Conservation (phyloP, 2,888 invertebrate genomes). For the Ophioninae sp. region DNA sequence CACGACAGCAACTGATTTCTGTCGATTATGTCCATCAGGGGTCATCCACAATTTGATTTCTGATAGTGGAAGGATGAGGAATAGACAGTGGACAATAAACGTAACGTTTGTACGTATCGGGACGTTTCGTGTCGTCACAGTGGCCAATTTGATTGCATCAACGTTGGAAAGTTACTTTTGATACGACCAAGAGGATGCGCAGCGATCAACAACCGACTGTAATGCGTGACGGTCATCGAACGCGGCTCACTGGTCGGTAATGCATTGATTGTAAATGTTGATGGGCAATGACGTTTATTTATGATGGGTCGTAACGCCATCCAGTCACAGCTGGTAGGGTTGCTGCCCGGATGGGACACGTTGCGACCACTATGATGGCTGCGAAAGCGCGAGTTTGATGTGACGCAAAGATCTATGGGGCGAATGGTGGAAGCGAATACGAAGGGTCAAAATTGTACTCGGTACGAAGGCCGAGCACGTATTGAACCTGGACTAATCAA, state of each 20-base stretch:
- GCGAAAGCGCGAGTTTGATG: conserved; percentile 14
- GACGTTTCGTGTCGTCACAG: conserved; percentile 53
- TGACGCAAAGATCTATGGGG: conserved; percentile 24
- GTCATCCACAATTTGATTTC: not conserved
- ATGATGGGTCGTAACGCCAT: conserved; percentile 67
- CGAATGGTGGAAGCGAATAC: not conserved
- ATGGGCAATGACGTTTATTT: conserved; percentile 79
- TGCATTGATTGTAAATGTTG: conserved; percentile 78
- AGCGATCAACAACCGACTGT: not conserved
- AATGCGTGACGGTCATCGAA: conserved; percentile 30
- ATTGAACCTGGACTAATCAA: not conserved
- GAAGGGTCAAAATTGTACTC: not conserved
- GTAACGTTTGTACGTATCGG: conserved; percentile 12
- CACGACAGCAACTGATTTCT: not conserved
- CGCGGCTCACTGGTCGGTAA: conserved; percentile 68
- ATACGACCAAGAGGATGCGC: conserved; percentile 65
- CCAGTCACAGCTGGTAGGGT: conserved; percentile 33
- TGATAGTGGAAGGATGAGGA: conserved; percentile 7
- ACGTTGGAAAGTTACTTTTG: conserved; percentile 70
- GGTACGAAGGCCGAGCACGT: not conserved
- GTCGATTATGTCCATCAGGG: not conserved
- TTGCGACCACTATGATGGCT: conserved; percentile 25
- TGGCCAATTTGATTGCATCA: conserved; percentile 69
- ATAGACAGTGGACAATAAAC: conserved; percentile 25
- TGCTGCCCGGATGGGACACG: conserved; percentile 33